Base-by-base conservation (phyloP, 2,888 invertebrate species). In the Lasioglossum calceatum region DNA sequence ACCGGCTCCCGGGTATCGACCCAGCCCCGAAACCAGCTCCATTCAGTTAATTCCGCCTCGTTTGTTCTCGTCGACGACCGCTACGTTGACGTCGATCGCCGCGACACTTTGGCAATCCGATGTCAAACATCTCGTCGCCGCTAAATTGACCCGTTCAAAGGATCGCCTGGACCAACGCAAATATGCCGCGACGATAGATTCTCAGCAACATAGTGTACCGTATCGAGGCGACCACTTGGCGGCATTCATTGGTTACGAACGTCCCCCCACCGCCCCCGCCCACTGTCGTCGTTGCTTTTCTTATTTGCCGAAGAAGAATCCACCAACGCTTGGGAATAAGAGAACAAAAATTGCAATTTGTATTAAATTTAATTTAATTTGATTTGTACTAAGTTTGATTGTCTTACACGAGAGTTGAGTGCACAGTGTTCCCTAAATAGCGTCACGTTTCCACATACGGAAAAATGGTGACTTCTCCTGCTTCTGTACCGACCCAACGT, bases 1-100 rank as follows among this genome's bases (percentile, higher is more conserved):
- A 81, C 70, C 71, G 58, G 61, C 72, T 72, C 81, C 76, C 76
- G 77, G 42, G 76, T 85, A 85, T 85, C 70, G 75, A 72, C 67
- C 86, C 47, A 50, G 67, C 27, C 36, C 39, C 50, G 73, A 50
- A 50, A 84, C 77, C 50, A 27, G 54, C 54, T n/a, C 67, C 32
- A 67, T 85, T 85, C 78, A 76, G 76, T 86, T 81, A 70, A 42
- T 81, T 79, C 42, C 32, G 36, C 36, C 67, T 67, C 67, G 67
- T 67, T 67, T 67, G 67, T 67, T 67, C 36, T 67, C 10, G 32
- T 19, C 36, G 67, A 19, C 36, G 67, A 19, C 32, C 36, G 32
- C 67, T 36, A 32, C 67, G 67, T 32, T 19, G 19, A 67, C 67
- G 67, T 67, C 67, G 36, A 67, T 36, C 61, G 27, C 27, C 27